Evolutionary conservation across 2,888 invertebrate species (phyloP).

Genomic region (Orthosia cruda): DNA sequence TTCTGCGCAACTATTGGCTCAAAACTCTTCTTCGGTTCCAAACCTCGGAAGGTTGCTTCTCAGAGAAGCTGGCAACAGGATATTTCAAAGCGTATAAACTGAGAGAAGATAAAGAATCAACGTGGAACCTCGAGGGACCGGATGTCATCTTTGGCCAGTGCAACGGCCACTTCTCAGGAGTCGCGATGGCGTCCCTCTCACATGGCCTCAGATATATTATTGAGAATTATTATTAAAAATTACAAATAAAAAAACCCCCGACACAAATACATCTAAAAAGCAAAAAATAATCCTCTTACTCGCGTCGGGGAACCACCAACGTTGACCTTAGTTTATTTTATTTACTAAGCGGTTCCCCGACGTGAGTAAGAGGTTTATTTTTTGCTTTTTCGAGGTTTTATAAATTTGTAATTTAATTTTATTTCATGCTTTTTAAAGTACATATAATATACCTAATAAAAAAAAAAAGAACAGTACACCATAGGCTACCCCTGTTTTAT

Average conservation of each 20-base stretch:
- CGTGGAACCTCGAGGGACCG: not conserved
- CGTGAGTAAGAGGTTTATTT: no score
- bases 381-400: no score
- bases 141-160: conserved; percentile 64
- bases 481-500: no score
- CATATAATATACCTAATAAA: no score
- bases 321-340: no score
- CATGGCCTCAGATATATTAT: conserved; percentile 74
- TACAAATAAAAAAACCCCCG: not conserved
- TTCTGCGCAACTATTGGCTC: conserved; percentile 76
- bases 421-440: no score
- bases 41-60: conserved; percentile 77
- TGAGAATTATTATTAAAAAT: conserved; percentile 44
- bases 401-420: no score
- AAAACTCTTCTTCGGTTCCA: conserved; percentile 68
- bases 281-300: no score
- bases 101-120: not conserved
- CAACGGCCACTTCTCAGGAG: conserved; percentile 72
- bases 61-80: not conserved
- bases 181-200: conserved; percentile 69
- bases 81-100: not conserved
- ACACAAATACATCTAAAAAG: no score
- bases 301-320: no score
- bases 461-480: no score
- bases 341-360: no score